Base-by-base conservation (phyloP, 2,888 invertebrate species). In the Geophilus truncorum region DNA sequence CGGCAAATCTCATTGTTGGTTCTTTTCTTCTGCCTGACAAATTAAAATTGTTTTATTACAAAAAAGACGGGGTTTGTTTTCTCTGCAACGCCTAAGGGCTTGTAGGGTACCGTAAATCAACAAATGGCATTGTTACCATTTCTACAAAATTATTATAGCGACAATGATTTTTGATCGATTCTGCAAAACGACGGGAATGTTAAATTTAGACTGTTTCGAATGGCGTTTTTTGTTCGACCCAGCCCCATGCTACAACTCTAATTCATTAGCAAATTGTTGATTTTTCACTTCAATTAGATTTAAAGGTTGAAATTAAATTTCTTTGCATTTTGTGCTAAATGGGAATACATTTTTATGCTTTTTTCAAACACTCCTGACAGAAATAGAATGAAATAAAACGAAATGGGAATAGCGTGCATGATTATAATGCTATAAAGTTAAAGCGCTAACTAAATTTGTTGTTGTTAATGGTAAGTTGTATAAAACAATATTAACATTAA, bases 401-500 rank as follows among this genome's bases (percentile, higher is more conserved):
- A 40, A 40, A 40, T 40, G 40, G 40, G 40, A 40, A 9, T 40
- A 62, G 57, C 21, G 57, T 62, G 57, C 57, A 23, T 62, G 57
- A 62, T 62, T 62, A 18, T 62, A 62, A 62, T 23, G 21, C 57
- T 62, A 62, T 62, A 62, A 62, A 62, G 57, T 18, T 62, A 62
- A 62, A 62, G 57, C 23, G 57, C 57, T 62, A 62, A 62, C 57
- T 62, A 62, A 62, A 62, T 62, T 62, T 62, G 57, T 62, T 23
- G 18, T 62, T 62, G 57, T 18, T 62, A 62, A 62, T 62, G 57
- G 23, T 23, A 23, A 62, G 57, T 23, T 62, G 23, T 62, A 62
- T 62, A 62, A 62, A 62, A 62, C 57, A 62, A 62, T 23, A 62
- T 62, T 62, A 62, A 62, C 57, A 18, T 62, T 62, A 62, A 62